These are phyloP conservation scores for Myrmecophaga tridactyla DNA, from an alignment of 2,113 vertebrate species.

Conservation along the genomic window DNA sequence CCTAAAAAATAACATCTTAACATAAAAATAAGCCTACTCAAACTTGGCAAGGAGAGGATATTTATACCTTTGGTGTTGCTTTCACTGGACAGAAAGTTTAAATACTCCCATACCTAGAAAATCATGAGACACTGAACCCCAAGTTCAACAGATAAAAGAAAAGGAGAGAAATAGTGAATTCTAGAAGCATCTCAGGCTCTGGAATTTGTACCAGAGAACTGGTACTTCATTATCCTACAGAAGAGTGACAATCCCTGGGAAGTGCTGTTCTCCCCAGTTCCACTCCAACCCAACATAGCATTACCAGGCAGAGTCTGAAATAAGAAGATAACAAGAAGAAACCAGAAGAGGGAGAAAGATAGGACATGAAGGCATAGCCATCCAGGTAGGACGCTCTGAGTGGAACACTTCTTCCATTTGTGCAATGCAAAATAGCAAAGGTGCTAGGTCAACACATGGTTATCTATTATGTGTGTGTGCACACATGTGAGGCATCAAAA, in stretches of 20 bases:
- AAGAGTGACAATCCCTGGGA: not conserved
- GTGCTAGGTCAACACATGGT: not conserved
- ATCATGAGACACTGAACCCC: not conserved
- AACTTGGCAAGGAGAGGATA: not conserved
- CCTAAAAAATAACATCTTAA: not conserved
- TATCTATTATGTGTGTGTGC: not conserved
- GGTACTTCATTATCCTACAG: not conserved
- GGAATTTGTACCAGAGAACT: not conserved
- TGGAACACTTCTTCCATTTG: not conserved
- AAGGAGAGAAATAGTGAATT: not conserved
- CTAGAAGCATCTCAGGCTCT: not conserved
- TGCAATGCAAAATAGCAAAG: not conserved
- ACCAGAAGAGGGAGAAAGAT: not conserved
- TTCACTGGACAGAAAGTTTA: not conserved
- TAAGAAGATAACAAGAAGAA: not conserved
- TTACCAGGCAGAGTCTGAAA: not conserved
- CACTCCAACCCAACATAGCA: not conserved
- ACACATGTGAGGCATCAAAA: not conserved
- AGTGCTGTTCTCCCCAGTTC: fast-evolving
- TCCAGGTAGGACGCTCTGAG: not conserved
- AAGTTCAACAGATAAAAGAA: not conserved
- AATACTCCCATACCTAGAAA: not conserved
- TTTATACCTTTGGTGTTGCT: not conserved
- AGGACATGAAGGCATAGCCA: not conserved
- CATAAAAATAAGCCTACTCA: not conserved